Percentiles rank a stretch among this genome's conserved stretches.
phyloP scores from a whole-genome alignment of 2,113 vertebrate species.

The Natator depressus region DNA sequence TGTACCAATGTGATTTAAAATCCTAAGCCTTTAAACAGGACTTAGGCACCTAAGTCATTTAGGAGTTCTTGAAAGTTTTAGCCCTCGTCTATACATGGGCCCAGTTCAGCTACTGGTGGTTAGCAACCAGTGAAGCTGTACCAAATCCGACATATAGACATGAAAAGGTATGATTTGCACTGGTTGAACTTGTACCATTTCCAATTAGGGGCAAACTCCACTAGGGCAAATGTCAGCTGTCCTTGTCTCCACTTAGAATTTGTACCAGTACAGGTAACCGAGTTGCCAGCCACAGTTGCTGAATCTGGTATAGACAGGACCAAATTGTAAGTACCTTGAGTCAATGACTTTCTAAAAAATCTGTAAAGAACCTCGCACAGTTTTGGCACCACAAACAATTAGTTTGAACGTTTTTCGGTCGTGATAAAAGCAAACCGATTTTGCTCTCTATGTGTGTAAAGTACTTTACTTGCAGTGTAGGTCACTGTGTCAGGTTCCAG shows the following conservation, averaged over 20 bases:
- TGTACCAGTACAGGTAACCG: neutral
- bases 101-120: neutral
- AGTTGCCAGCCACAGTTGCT: neutral
- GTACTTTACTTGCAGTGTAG: neutral
- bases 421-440: neutral
- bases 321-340: neutral
- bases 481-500: neutral
- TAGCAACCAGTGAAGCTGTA: neutral
- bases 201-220: neutral
- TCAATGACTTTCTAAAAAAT: neutral
- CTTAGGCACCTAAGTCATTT: neutral
- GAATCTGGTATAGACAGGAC: neutral
- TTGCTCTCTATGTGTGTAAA: neutral
- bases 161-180: neutral
- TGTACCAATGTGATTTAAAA: neutral
- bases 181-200: neutral
- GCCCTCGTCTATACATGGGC: neutral
- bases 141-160: rapidly evolving
- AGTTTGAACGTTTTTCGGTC: neutral
- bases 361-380: neutral
- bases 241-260: neutral
- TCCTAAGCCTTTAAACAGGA: neutral
- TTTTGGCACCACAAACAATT: neutral
- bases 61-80: neutral
- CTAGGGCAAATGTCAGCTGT: neutral